Percentiles rank a stretch among this genome's conserved stretches.
These are phyloP conservation scores for Podarcis lilfordi DNA, from an alignment of 2,797 vertebrate genomes.

Conservation along the genomic window DNA sequence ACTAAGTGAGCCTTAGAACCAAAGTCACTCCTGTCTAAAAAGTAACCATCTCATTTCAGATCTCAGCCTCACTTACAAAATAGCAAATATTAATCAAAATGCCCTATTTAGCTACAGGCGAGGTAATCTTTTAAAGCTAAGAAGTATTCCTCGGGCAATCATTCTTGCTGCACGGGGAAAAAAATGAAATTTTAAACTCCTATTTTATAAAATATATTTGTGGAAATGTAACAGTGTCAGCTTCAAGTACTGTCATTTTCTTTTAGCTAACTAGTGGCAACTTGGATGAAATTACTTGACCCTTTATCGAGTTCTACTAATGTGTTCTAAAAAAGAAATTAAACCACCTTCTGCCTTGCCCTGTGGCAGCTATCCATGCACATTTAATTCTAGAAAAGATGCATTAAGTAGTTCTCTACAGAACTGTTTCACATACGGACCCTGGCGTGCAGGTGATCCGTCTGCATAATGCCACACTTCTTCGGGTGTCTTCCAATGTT, in stretches of 20 bases:
- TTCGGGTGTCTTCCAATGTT: conserved; percentile 63
- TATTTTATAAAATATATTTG: conserved; percentile 71
- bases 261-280: conserved; percentile 85
- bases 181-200: conserved; percentile 78
- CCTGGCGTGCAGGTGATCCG: conserved; percentile 59
- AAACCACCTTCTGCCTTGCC: conserved; percentile 80
- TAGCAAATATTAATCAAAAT: conserved; percentile 86
- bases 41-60: conserved; percentile 94
- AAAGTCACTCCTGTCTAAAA: conserved; percentile 85
- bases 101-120: conserved; percentile 80
- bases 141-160: conserved; percentile 69
- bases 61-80: conserved; percentile 82
- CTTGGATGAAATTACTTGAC: conserved; percentile 90
- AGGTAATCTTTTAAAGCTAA: conserved; percentile 75
- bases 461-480: conserved; percentile 67
- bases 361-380: conserved; percentile 76
- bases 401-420: conserved; percentile 83
- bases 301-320: conserved; percentile 89
- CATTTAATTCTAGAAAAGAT: conserved; percentile 88
- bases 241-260: conserved; percentile 80
- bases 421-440: conserved; percentile 79
- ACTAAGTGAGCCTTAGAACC: conserved; percentile 79
- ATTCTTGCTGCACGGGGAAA: conserved; percentile 55
- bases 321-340: conserved; percentile 88
- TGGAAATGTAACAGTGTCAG: conserved; percentile 67